Percentiles rank a stretch among this genome's conserved stretches.
phyloP scores from a whole-genome alignment of 2,888 invertebrate genomes.

The Habrosyne pyritoides region DNA sequence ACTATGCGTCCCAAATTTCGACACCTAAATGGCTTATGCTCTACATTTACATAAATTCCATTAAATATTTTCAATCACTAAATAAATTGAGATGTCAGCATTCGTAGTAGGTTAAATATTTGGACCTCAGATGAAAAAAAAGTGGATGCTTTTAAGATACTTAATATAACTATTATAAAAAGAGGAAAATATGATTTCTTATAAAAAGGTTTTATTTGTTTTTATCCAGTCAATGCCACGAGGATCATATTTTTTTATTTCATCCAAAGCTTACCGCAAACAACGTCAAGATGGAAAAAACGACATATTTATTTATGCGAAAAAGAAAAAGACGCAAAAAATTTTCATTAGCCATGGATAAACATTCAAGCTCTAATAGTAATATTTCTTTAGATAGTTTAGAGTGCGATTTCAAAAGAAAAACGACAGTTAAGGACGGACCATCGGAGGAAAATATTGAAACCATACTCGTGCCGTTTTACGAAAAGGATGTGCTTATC shows the following conservation, averaged over 20 bases:
- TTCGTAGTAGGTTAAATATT: too few species aligned
- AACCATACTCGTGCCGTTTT: slow-evolving; percentile 76
- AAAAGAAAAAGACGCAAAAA: slow-evolving; percentile 51
- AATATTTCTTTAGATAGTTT: slow-evolving; percentile 72
- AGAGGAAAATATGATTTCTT: slow-evolving; percentile 4
- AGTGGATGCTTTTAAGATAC: too few species aligned
- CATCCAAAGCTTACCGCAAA: neutral
- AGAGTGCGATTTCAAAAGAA: slow-evolving; percentile 53
- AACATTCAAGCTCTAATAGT: slow-evolving; percentile 55
- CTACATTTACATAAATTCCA: slow-evolving; percentile 25
- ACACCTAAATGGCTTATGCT: slow-evolving; percentile 39
- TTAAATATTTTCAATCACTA: slow-evolving; percentile 12
- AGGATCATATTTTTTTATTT: neutral
- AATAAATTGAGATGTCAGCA: neutral
- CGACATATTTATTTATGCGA: slow-evolving; percentile 60
- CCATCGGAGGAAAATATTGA: slow-evolving; percentile 58
- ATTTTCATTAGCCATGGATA: slow-evolving; percentile 53
- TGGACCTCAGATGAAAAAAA: too few species aligned
- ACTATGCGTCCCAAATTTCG: slow-evolving; percentile 37
- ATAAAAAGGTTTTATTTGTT: neutral
- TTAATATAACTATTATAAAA: slow-evolving; percentile 6
- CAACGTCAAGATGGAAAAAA: slow-evolving; percentile 44
- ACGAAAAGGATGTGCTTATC: slow-evolving; percentile 75
- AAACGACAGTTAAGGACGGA: slow-evolving; percentile 35
- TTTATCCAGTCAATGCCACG: too few species aligned